Percentiles rank a stretch among this genome's conserved stretches.
Conservation (phyloP, 1,140 invertebrate genomes). For the Nasonia vitripennis region DNA sequence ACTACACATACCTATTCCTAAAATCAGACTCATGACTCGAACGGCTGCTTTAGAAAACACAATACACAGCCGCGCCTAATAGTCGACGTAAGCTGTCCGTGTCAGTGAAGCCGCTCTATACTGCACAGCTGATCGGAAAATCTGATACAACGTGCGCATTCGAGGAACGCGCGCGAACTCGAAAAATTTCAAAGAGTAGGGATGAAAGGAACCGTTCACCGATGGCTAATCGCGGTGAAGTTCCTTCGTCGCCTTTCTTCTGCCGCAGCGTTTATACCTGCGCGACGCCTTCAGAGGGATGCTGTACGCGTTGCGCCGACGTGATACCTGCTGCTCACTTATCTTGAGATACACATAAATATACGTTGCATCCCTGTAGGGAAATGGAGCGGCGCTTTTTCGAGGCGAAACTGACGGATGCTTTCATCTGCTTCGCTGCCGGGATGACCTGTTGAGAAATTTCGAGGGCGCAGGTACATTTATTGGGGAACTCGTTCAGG, state of each 20-base stretch:
- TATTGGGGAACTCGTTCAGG: background rate
- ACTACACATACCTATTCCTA: background rate
- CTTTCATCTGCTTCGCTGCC: background rate
- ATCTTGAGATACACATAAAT: constrained; percentile 21
- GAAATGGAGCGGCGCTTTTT: background rate
- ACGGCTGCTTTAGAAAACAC: background rate
- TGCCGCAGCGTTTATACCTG: background rate
- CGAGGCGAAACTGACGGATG: background rate
- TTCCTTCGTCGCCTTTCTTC: constrained; percentile 51
- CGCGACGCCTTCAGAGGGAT: background rate
- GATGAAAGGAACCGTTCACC: constrained; percentile 54
- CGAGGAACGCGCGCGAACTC: constrained; percentile 30
- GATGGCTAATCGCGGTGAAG: constrained; percentile 61
- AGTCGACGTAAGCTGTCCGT: constrained; percentile 38
- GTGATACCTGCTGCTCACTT: constrained; percentile 69
- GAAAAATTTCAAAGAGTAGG: background rate
- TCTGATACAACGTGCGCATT: constrained; percentile 55
- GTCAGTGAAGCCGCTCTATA: background rate
- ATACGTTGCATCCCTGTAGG: background rate
- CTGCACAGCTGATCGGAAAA: constrained; percentile 55
- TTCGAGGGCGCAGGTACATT: background rate
- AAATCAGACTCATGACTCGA: constrained; percentile 20
- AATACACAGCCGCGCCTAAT: constrained; percentile 30
- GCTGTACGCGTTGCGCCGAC: constrained; percentile 3
- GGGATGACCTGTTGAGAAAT: background rate